Percentiles rank a stretch among this genome's conserved stretches.
These are phyloP conservation scores for Drosophila paranaensis DNA, from an alignment of 2,888 invertebrate species.

Conservation along the genomic window DNA sequence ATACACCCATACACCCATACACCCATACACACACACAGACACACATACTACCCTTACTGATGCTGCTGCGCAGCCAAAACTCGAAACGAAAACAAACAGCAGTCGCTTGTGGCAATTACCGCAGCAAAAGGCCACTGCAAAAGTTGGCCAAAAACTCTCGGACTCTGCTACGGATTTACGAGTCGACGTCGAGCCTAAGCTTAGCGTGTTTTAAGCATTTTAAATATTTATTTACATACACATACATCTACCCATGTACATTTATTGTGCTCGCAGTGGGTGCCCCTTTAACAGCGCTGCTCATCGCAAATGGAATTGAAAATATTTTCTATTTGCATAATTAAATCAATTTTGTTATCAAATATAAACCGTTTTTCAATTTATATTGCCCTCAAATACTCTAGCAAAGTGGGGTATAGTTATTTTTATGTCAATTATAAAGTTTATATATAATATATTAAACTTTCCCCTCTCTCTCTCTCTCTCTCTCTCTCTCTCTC, in stretches of 20 bases:
- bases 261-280: background rate
- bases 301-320: conserved; percentile 24
- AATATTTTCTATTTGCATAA: conserved; percentile 52
- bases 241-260: conserved; percentile 2
- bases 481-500: too few relatives aligned
- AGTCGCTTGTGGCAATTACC: conserved; percentile 68
- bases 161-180: conserved; percentile 32
- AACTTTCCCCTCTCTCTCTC: background rate
- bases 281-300: background rate
- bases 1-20: background rate
- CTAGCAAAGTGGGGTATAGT: background rate
- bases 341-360: conserved; percentile 52
- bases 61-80: background rate
- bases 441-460: too few relatives aligned
- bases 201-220: conserved; percentile 19
- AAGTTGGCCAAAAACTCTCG: conserved; percentile 48
- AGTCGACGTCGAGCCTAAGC: conserved; percentile 22
- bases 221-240: conserved; percentile 27
- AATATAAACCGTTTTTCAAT: conserved; percentile 44
- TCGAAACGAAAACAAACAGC: conserved; percentile 53
- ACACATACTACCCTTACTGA: background rate
- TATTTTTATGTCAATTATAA: background rate
- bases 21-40: background rate
- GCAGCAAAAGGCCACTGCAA: conserved; percentile 51
- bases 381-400: conserved; percentile 18